Evolutionary conservation across 2,888 invertebrate genomes (phyloP), one percentile per base, ranked within the genome.

Genomic region (Ctenicera cuprea): DNA sequence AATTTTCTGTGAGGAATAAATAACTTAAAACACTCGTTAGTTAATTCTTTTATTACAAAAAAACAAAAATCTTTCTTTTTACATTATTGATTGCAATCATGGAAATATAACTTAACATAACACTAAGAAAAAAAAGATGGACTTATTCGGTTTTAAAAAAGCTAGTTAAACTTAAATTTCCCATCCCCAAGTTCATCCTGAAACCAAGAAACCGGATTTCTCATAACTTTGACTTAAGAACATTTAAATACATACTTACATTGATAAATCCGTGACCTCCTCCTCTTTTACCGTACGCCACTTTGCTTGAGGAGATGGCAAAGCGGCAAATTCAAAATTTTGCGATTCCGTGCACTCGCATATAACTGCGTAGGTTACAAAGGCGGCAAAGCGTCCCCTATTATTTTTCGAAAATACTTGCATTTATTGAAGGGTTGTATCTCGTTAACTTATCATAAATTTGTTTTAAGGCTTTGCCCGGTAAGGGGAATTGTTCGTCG

Each of bases 41-140:
- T 52, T 52, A 52, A 52, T 20, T 52, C 22, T 52, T 52, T 52
- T 52, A 52, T 52, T 30, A 45, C 22, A 52, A 52, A 52, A 52
- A 20, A 52, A 45, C 45, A 45, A 52, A 52, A n/a, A n/a, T n/a
- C n/a, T n/a, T n/a, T n/a, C n/a, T n/a, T n/a, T n/a, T n/a, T n/a
- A n/a, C n/a, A n/a, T n/a, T n/a, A n/a, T n/a, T n/a, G n/a, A n/a
- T n/a, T n/a, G n/a, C n/a, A n/a, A n/a, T n/a, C n/a, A n/a, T n/a
- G n/a, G n/a, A n/a, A n/a, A n/a, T n/a, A n/a, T n/a, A n/a, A n/a
- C n/a, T n/a, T n/a, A n/a, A n/a, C n/a, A n/a, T n/a, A n/a, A n/a
- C n/a, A n/a, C n/a, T n/a, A n/a, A n/a, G n/a, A n/a, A n/a, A n/a
- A n/a, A n/a, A n/a, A n/a, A n/a, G n/a, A n/a, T n/a, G n/a, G n/a